Base-by-base conservation (phyloP, 2,113 vertebrate species). In the Aix galericulata region DNA sequence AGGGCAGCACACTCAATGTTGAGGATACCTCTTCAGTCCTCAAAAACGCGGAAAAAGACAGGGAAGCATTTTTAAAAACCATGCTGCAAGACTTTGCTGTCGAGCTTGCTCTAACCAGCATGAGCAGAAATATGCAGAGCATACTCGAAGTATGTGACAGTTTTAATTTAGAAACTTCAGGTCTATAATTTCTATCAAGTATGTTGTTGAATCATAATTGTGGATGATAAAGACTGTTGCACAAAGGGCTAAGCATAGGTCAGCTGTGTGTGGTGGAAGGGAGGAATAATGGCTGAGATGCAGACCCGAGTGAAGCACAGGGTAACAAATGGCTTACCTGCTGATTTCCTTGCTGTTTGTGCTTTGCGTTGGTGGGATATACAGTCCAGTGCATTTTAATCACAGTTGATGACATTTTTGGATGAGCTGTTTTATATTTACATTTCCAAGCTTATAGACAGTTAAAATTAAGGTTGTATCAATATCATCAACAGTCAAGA, bases 1-100 rank as follows among this genome's bases (percentile, higher is more conserved):
- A 96, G 93, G 95, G 95, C 96, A 97, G 95, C 96, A 97, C 95
- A 94, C 91, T 87, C 96, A 96, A 85, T 20, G 91, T 74, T 58
- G 81, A 95, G 81, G 81, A 82, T 46, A 42, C 44, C 34, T 76
- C 77, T 13, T 29, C 56, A 6, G 29, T 34, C 42, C 68, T 81
- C 56, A 11, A 1, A 38, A 86, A 46, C 27, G 72, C 44, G 63
- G 32, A 56, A 84, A 81, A 91, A 31, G 8, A 9, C 29, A 4
- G 4, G 48, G 12, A 42, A 48, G 55, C n/a, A 4, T n/a, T 78
- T 62, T 32, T 4, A 66, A 81, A 71, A 92, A 16, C 25, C 50
- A 66, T 56, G 56, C 56, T 42, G 2, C 29, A 2, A 1, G n/a
- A 42, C 59, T 77, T 38, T 27, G 3, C 18, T 8, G 14, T n/a